Conservation (phyloP, 1,140 invertebrate species). For the Adoxophyes honmai region DNA sequence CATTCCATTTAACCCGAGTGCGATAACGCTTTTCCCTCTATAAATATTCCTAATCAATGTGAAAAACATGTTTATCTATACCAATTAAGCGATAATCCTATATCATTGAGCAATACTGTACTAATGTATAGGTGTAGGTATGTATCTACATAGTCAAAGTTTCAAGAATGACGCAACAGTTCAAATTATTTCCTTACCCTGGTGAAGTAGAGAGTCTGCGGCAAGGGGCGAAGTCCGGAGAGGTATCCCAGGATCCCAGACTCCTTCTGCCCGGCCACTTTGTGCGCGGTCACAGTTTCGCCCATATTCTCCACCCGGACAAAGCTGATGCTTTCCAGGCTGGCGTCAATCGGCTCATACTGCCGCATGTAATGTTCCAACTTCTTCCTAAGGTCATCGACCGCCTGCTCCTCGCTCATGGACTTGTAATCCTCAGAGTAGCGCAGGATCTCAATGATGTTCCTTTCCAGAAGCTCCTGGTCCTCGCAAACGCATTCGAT, state of each 20-base stretch:
- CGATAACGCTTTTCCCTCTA: conserved; percentile 16
- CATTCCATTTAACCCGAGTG: conserved; percentile 1
- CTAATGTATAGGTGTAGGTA: neutral
- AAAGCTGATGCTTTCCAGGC: conserved; percentile 59
- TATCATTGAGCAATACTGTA: too few species aligned
- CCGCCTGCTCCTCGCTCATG: conserved; percentile 86
- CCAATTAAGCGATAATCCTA: conserved; percentile 6
- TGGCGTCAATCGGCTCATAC: conserved; percentile 83
- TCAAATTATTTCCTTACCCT: conserved; percentile 52
- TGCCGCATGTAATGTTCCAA: conserved; percentile 90
- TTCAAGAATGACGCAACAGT: neutral
- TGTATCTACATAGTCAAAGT: too few species aligned
- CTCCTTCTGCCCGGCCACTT: conserved; percentile 67
- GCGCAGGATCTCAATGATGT: conserved; percentile 94
- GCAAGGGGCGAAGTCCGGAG: conserved; percentile 66
- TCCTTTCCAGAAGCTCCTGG: conserved; percentile 87
- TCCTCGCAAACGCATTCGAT: conserved; percentile 95
- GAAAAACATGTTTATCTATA: conserved; percentile 27
- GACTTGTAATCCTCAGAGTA: conserved; percentile 92
- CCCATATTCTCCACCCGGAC: conserved; percentile 70
- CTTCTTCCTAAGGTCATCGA: conserved; percentile 89
- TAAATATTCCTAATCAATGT: conserved; percentile 29
- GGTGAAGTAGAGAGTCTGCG: conserved; percentile 73
- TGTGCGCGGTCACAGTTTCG: conserved; percentile 67
- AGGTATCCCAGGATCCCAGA: conserved; percentile 69